A percentile compares a stretch with the other conserved stretches of the same genome.
phyloP scores from a whole-genome alignment of 2,113 vertebrate genomes.

The Pachycephala philippinensis region DNA sequence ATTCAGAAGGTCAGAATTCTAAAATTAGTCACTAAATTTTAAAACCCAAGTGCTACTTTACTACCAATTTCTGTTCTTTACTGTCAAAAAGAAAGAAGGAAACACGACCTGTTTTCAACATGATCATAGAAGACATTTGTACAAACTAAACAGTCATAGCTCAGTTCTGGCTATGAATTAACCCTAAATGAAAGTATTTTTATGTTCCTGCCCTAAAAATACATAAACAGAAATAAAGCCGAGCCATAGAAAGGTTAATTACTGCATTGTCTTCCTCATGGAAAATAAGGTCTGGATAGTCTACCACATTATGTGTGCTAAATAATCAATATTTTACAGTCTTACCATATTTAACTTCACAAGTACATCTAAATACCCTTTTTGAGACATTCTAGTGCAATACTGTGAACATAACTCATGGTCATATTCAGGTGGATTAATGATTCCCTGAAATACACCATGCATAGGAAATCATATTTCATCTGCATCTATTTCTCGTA shows the following conservation, averaged over 20 bases:
- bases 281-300: conserved; percentile 65
- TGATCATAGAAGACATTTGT: conserved; percentile 3
- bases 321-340: conserved; percentile 71
- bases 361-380: conserved; percentile 60
- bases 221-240: conserved; percentile 49
- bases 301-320: conserved; percentile 60
- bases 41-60: conserved; percentile 45
- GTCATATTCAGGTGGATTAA: conserved; percentile 68
- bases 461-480: conserved; percentile 64
- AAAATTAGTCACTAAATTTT: conserved; percentile 69
- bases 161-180: conserved; percentile 15
- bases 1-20: conserved; percentile 73
- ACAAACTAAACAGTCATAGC: conserved; percentile 25
- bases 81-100: conserved; percentile 36
- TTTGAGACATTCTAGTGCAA: conserved; percentile 66
- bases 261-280: conserved; percentile 53
- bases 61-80: conserved; percentile 13
- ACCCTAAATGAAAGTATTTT: conserved; percentile 1
- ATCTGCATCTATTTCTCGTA: conserved; percentile 66
- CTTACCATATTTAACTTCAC: conserved; percentile 66
- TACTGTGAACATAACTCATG: conserved; percentile 57
- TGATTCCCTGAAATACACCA: conserved; percentile 61
- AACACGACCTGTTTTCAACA: conserved; percentile 40
- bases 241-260: conserved; percentile 61
- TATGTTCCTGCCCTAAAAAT: not conserved